These are phyloP conservation scores for Hylia prasina DNA, from an alignment of 2,113 vertebrate species.

Conservation along the genomic window DNA sequence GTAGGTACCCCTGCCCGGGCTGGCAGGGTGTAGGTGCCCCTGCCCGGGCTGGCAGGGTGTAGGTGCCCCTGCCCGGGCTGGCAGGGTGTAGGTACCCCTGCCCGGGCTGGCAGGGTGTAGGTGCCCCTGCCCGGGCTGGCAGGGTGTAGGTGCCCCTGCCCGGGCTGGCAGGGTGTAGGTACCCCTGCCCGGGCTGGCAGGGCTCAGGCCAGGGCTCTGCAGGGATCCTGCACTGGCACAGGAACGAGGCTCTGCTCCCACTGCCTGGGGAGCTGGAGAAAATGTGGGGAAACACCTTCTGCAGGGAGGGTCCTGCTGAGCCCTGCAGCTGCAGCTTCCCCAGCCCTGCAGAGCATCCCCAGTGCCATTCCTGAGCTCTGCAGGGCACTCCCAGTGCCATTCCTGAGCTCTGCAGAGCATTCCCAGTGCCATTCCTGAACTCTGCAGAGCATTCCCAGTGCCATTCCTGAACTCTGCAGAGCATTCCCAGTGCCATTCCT, in stretches of 20 bases:
- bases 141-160: slow-evolving; percentile 81
- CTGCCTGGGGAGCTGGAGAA: accelerated
- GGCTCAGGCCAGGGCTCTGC: too few relatives aligned
- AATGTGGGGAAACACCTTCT: accelerated
- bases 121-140: slow-evolving; percentile 62
- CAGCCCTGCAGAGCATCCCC: not conserved
- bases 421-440: not conserved
- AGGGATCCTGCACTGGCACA: not conserved
- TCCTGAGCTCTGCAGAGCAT: not conserved
- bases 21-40: slow-evolving; percentile 87
- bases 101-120: too few relatives aligned
- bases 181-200: not conserved
- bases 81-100: slow-evolving; percentile 84
- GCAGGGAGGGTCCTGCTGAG: not conserved
- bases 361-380: not conserved
- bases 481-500: too few relatives aligned
- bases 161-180: too few relatives aligned
- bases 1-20: slow-evolving; percentile 77
- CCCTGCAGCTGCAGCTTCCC: not conserved
- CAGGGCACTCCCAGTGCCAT: not conserved
- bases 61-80: slow-evolving; percentile 69
- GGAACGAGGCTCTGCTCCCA: not conserved
- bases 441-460: not conserved
- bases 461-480: too few relatives aligned
- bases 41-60: too few relatives aligned